These are phyloP conservation scores for Yoshiicerus persimilis DNA, from an alignment of 1,140 invertebrate species.

Conservation along the genomic window DNA sequence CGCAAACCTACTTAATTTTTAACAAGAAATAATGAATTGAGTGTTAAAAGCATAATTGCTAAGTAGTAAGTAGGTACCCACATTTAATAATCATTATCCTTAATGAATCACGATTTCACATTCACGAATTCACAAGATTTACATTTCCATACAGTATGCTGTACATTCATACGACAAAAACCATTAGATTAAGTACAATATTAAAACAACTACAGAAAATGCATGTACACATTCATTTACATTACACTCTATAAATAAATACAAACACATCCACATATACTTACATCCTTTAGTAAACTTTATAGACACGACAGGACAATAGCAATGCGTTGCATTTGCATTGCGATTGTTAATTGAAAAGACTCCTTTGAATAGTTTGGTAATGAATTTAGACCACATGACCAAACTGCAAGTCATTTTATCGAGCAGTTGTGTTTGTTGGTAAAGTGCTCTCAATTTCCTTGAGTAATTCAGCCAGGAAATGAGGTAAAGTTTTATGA, in stretches of 20 bases:
- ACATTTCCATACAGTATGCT: neutral
- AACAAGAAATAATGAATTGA: too few species aligned
- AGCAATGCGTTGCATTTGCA: neutral
- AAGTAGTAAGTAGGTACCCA: too few species aligned
- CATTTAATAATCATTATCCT: too few species aligned
- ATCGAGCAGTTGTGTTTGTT: neutral
- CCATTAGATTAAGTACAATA: neutral
- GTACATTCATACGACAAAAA: neutral
- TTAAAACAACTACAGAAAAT: neutral
- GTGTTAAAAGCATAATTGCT: too few species aligned
- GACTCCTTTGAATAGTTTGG: neutral
- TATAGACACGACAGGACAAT: neutral
- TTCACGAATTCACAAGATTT: neutral
- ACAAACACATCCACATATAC: too few species aligned
- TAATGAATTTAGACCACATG: neutral
- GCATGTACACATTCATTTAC: too few species aligned
- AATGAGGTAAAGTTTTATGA: neutral
- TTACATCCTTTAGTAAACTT: too few species aligned
- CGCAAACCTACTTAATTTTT: too few species aligned
- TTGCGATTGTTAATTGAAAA: neutral
- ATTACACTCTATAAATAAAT: too few species aligned
- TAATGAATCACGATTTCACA: neutral
- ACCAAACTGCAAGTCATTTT: neutral
- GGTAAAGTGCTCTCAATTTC: constrained; percentile 2
- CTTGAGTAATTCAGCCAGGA: neutral